Percentiles rank a stretch among this genome's conserved stretches.
Evolutionary conservation across 2,888 invertebrate genomes (phyloP).

Genomic region (Dicyrtomina minuta): DNA sequence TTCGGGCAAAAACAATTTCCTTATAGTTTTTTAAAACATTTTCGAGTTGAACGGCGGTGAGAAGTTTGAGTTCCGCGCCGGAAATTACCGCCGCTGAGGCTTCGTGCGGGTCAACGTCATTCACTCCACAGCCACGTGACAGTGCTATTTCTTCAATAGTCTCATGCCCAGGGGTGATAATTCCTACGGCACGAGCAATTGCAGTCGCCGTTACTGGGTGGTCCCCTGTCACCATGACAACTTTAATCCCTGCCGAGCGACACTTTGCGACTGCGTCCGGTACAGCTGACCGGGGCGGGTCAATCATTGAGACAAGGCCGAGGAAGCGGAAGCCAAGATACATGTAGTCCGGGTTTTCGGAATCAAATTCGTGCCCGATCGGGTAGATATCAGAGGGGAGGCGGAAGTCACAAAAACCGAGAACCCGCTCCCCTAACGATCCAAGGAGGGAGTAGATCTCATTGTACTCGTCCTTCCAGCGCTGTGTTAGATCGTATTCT

Average conservation of each 20-base stretch:
- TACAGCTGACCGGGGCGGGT: conserved; percentile 69
- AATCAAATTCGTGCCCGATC: conserved; percentile 62
- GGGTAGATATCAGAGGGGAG: conserved; percentile 59
- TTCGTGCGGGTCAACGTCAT: conserved; percentile 56
- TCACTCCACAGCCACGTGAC: conserved; percentile 56
- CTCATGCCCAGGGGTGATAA: conserved; percentile 62
- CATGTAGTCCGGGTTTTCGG: conserved; percentile 66
- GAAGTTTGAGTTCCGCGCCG: conserved; percentile 57
- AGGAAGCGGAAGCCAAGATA: conserved; percentile 66
- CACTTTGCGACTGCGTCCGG: conserved; percentile 70
- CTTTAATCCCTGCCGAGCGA: conserved; percentile 73
- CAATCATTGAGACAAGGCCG: conserved; percentile 71
- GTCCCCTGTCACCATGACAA: conserved; percentile 75
- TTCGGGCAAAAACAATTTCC: conserved; percentile 61
- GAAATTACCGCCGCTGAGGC: conserved; percentile 61
- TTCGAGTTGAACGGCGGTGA: conserved; percentile 57
- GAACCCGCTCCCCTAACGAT: conserved; percentile 80
- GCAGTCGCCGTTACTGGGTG: conserved; percentile 77
- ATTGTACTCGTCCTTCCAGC: conserved; percentile 63
- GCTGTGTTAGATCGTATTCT: conserved; percentile 60
- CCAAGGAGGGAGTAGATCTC: conserved; percentile 74
- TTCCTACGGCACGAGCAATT: conserved; percentile 72
- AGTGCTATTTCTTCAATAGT: conserved; percentile 60
- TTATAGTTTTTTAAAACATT: conserved; percentile 57
- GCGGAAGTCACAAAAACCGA: conserved; percentile 60